Conservation (phyloP, 2,888 invertebrate genomes). For the Tiliacea aurago region DNA sequence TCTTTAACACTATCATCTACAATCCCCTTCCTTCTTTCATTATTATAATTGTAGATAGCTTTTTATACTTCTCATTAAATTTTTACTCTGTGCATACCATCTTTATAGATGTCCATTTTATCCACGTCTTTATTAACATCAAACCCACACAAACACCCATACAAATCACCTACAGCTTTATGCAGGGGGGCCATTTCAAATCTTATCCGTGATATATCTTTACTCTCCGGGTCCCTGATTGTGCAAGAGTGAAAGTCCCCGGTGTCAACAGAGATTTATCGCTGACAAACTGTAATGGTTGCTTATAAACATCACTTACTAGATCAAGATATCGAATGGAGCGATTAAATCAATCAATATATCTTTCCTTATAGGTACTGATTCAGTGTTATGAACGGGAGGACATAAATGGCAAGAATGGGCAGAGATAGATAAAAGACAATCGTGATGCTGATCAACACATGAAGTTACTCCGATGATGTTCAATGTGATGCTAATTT, state of each 20-base stretch:
- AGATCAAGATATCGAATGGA: constrained; percentile 39
- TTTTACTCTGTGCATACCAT: background rate
- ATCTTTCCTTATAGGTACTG: constrained; percentile 23
- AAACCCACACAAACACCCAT: background rate
- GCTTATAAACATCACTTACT: constrained; percentile 41
- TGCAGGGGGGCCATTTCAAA: constrained; percentile 16
- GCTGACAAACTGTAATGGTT: constrained; percentile 45
- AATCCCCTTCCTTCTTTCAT: background rate
- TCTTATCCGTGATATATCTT: constrained; percentile 21
- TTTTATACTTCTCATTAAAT: background rate
- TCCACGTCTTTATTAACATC: constrained; percentile 1
- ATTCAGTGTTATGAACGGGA: constrained; percentile 21
- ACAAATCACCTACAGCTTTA: constrained; percentile 5
- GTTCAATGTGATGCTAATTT: background rate
- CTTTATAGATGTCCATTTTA: background rate
- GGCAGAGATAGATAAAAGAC: constrained; percentile 8
- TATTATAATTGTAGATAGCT: background rate
- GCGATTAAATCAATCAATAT: constrained; percentile 47
- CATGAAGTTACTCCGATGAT: background rate
- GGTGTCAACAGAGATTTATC: constrained; percentile 55
- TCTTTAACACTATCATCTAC: background rate
- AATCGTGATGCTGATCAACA: background rate
- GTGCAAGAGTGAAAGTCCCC: constrained; percentile 51
- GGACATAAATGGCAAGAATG: constrained; percentile 20
- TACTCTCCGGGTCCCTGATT: constrained; percentile 23